Evolutionary conservation across 92 coral and sea anemone genomes (phyloP).

Genomic region (Porites rus): DNA sequence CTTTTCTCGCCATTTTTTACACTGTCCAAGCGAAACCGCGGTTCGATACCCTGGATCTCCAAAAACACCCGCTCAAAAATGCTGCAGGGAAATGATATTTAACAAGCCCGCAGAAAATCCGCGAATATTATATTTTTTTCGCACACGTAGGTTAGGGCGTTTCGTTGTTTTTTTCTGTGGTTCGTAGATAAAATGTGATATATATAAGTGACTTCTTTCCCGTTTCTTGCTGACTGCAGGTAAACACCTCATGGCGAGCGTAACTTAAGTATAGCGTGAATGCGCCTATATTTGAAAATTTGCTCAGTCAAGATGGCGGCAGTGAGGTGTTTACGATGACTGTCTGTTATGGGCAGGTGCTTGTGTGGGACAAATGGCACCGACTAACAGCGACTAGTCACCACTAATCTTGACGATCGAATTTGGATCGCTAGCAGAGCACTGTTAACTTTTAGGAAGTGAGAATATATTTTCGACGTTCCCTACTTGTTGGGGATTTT

Average conservation of each 20-base stretch:
- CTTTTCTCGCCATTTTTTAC: conserved; percentile 2
- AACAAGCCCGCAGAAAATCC: not conserved
- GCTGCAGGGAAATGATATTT: conserved; percentile 3
- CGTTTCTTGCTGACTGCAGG: not conserved
- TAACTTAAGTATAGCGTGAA: conserved; percentile 33
- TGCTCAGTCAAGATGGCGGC: conserved; percentile 56
- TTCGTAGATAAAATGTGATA: not conserved
- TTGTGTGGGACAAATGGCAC: conserved; percentile 32
- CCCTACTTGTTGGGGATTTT: not conserved
- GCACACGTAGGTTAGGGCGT: conserved; percentile 3
- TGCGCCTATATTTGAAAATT: conserved; percentile 39
- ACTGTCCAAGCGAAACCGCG: not conserved
- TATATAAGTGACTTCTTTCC: not conserved
- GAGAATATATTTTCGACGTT: not conserved
- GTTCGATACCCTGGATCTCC: conserved; percentile 25
- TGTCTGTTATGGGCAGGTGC: conserved; percentile 42
- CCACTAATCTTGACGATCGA: conserved; percentile 11
- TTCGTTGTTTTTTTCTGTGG: not conserved
- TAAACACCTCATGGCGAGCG: conserved; percentile 25
- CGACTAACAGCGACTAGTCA: conserved; percentile 13
- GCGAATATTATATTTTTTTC: conserved; percentile 23
- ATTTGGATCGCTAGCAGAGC: conserved; percentile 2
- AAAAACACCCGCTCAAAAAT: not conserved
- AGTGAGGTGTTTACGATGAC: conserved; percentile 1
- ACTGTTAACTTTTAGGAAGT: not conserved